Percentiles rank a stretch among this genome's conserved stretches.
Evolutionary conservation across 2,888 invertebrate genomes (phyloP).

Genomic region (Alcis repandata): DNA sequence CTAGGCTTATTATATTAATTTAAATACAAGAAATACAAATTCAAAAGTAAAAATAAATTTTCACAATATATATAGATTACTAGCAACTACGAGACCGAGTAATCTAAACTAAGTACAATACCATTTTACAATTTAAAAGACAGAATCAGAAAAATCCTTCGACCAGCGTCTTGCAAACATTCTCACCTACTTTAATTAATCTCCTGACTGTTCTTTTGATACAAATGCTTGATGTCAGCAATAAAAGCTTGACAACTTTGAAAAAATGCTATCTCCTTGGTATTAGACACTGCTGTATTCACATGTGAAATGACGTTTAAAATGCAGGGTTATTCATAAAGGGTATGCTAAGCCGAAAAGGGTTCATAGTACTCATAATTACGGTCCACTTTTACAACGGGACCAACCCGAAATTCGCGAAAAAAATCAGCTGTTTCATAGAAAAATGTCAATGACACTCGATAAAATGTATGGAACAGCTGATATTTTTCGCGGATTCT

Average conservation of each 20-base stretch:
- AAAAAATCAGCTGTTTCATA: no score
- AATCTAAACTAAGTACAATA: background rate
- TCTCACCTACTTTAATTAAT: slow-evolving; percentile 19
- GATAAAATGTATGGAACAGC: no score
- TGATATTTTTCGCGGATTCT: no score
- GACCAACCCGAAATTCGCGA: no score
- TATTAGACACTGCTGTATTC: background rate
- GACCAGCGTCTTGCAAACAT: slow-evolving; percentile 30
- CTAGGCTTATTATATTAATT: no score
- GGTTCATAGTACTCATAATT: no score
- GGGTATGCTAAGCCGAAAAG: no score
- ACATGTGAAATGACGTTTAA: background rate
- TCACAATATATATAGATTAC: background rate
- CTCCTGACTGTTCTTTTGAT: slow-evolving; percentile 11
- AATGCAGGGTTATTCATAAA: no score
- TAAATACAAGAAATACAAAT: no score
- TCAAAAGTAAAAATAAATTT: no score
- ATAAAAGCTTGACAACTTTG: background rate
- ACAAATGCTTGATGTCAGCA: background rate
- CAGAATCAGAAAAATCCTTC: background rate
- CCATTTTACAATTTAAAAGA: background rate
- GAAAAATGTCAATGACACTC: no score
- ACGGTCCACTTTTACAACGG: no score
- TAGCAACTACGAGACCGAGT: background rate
- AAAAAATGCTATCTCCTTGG: background rate